A percentile compares a stretch with the other conserved stretches of the same genome.
These are phyloP conservation scores for Bugula neritina DNA, from an alignment of 2,888 invertebrate species.

Conservation along the genomic window DNA sequence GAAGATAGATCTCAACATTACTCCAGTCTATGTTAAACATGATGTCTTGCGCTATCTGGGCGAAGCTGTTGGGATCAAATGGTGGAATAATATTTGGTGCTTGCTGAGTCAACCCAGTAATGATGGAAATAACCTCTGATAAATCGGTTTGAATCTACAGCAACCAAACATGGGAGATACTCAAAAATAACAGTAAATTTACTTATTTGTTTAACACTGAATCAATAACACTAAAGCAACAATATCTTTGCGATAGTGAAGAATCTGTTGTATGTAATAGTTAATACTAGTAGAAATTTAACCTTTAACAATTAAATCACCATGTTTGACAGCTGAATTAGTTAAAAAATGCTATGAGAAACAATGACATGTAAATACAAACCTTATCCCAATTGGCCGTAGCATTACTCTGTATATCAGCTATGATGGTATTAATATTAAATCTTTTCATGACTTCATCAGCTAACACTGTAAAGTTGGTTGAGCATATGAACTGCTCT, in stretches of 20 bases:
- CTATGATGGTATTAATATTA: conserved; percentile 23
- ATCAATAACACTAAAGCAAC: no score
- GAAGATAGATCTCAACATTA: background rate
- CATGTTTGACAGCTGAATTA: no score
- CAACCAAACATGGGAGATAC: no score
- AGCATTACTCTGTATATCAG: background rate
- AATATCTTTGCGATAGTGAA: no score
- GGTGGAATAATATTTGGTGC: conserved; percentile 23
- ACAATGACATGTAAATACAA: background rate
- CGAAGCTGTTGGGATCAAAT: conserved; percentile 1
- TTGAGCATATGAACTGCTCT: conserved; percentile 31
- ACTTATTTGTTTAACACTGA: no score
- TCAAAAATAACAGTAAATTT: no score
- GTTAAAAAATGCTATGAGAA: no score
- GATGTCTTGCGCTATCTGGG: background rate
- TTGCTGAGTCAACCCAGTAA: background rate
- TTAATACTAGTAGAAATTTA: no score
- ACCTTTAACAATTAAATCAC: no score
- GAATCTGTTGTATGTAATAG: no score
- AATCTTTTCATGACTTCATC: conserved; percentile 15
- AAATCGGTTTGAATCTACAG: background rate
- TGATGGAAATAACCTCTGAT: background rate
- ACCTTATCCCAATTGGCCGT: conserved; percentile 33
- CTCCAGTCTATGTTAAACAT: background rate
- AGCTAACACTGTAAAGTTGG: conserved; percentile 28